phyloP scores from a whole-genome alignment of 2,888 invertebrate species.

The Tiliacea citrago region DNA sequence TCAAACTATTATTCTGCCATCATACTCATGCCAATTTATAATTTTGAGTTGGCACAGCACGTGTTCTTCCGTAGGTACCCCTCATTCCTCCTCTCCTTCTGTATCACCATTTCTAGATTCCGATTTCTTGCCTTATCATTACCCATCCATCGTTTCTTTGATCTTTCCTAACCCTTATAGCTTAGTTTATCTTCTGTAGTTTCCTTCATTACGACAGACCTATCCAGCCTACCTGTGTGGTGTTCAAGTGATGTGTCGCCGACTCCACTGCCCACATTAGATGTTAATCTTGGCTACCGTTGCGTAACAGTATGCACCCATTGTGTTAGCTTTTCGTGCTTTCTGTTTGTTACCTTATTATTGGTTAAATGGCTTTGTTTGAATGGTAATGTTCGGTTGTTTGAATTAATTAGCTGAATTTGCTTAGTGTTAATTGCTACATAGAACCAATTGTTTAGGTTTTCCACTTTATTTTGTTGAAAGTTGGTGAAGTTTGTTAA shows the following conservation, averaged over 20 bases:
- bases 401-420: constrained; percentile 39
- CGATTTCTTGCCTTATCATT: too few species aligned
- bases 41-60: neutral
- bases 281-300: constrained; percentile 69
- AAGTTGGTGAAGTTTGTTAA: neutral
- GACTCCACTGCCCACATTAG: constrained; percentile 70
- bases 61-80: too few species aligned
- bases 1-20: neutral
- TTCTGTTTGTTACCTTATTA: constrained; percentile 50
- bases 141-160: neutral
- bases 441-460: neutral
- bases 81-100: neutral
- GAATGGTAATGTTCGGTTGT: constrained; percentile 23
- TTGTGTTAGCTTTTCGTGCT: constrained; percentile 55
- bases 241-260: constrained; percentile 61
- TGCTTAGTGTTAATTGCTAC: neutral
- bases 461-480: neutral
- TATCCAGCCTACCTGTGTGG: constrained; percentile 49
- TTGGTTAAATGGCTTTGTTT: constrained; percentile 41
- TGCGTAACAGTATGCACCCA: constrained; percentile 59
- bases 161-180: neutral
- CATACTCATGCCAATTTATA: neutral
- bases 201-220: constrained; percentile 5
- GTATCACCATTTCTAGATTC: too few species aligned
- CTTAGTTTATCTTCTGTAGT: constrained; percentile 36